Base-by-base conservation (phyloP, 2,888 invertebrate species). In the Ennomos quercinarius region DNA sequence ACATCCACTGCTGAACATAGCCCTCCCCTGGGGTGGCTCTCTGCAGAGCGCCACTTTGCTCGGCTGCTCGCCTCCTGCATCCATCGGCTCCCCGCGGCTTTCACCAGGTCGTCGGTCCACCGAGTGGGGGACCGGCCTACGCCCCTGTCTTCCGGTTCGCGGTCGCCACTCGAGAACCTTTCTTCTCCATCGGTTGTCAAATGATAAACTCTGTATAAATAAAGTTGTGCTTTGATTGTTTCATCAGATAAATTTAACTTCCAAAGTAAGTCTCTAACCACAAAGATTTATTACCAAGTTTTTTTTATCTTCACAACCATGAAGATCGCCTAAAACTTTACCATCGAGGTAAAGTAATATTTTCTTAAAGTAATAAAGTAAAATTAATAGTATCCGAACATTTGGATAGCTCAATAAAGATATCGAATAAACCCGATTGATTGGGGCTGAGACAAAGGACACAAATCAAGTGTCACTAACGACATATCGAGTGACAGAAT, bases 381-480 rank as follows among this genome's bases (percentile, higher is more conserved):
- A 42, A 41, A 50, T 50, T 50, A 50, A 50, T 50, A 50, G 50
- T 13, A 11, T 37, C 51, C 50, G 42, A 50, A 50, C 35, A 50
- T 50, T 47, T 47, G 38, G 39, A 13, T 35, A 17, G 13, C 36
- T n/a, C 27, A n/a, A 37, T 51, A 51, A 51, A 51, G 51, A 51
- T 51, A 51, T 51, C 51, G 10, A 50, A 50, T 48, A 48, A 48
- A 39, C 41, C 17, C 17, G 51, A 51, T 50, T 51, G 51, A 51
- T 51, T 51, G 51, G 48, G 10, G 10, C 37, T 42, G 41, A 51
- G 37, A 43, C 51, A 51, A 42, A 43, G 48, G 41, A 36, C 35
- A 51, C 51, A 51, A 51, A 51, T 51, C 42, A 51, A 36, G 34
- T 27, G 50, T 6, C 42, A 13, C 37, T 51, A 51, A 51, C 51